Evolutionary conservation across 2,888 invertebrate genomes (phyloP).

Genomic region (Hypomecis atomaria): DNA sequence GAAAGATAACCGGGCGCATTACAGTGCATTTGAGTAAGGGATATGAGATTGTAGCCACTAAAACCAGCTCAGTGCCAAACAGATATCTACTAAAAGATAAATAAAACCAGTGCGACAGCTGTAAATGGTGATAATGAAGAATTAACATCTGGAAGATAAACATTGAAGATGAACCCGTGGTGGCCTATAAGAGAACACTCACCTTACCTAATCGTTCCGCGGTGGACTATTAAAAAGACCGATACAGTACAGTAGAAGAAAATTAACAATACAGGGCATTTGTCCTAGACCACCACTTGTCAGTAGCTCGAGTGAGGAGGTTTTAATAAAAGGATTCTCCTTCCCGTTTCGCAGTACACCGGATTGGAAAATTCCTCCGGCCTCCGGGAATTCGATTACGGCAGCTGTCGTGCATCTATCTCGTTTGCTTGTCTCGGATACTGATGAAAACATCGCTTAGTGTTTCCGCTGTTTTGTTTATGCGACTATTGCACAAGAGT

Average conservation of each 20-base stretch:
- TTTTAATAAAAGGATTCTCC: slow-evolving; percentile 65
- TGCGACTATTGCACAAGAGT: background rate
- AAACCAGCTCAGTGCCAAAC: too few species aligned
- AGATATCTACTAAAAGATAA: too few species aligned
- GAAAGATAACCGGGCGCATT: too few species aligned
- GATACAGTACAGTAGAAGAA: background rate
- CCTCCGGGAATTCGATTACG: slow-evolving; percentile 66
- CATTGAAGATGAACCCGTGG: too few species aligned
- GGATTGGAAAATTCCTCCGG: slow-evolving; percentile 64
- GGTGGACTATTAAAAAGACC: background rate
- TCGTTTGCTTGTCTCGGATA: slow-evolving; percentile 54
- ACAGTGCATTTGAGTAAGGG: too few species aligned
- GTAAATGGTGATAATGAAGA: too few species aligned
- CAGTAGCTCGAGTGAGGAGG: slow-evolving; percentile 44
- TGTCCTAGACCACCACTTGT: slow-evolving; percentile 34
- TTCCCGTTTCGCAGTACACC: slow-evolving; percentile 49
- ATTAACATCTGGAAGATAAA: too few species aligned
- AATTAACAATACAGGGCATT: background rate
- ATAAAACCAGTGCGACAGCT: too few species aligned
- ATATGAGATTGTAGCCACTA: too few species aligned
- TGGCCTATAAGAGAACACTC: too few species aligned
- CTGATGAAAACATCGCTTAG: slow-evolving; percentile 42
- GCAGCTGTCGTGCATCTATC: slow-evolving; percentile 59
- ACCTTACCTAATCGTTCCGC: too few species aligned
- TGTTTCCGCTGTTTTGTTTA: slow-evolving; percentile 15